Percentiles rank a stretch among this genome's conserved stretches.
phyloP scores from a whole-genome alignment of 2,888 invertebrate species.

The Amphipyra berbera region DNA sequence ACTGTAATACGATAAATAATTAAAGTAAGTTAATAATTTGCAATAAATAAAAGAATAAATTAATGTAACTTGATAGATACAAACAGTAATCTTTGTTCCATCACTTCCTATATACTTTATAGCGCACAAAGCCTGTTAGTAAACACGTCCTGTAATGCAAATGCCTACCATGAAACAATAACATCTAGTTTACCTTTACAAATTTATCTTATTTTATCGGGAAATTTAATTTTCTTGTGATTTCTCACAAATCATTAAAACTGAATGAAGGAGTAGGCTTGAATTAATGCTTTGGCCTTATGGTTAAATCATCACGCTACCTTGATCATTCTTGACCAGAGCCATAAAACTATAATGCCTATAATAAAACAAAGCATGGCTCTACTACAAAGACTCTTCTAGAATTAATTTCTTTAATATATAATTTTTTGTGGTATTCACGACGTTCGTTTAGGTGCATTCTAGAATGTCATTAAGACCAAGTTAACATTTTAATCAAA shows the following conservation, averaged over 20 bases:
- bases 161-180: slow-evolving; percentile 46
- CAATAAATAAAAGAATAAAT: slow-evolving; percentile 10
- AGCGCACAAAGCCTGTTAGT: slow-evolving; percentile 36
- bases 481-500: not conserved
- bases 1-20: no score
- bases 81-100: slow-evolving; percentile 42
- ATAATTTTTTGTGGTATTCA: not conserved
- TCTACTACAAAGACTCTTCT: slow-evolving; percentile 1
- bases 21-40: not conserved
- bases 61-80: slow-evolving; percentile 8
- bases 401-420: not conserved
- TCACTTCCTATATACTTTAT: slow-evolving; percentile 39
- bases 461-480: slow-evolving; percentile 1
- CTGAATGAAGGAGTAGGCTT: slow-evolving; percentile 1
- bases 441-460: not conserved
- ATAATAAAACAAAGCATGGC: slow-evolving; percentile 29
- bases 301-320: not conserved
- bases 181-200: slow-evolving; percentile 45
- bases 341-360: slow-evolving; percentile 8
- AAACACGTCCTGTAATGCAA: slow-evolving; percentile 37
- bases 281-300: slow-evolving; percentile 7
- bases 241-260: slow-evolving; percentile 15
- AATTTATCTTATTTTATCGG: slow-evolving; percentile 47
- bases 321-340: slow-evolving; percentile 24
- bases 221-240: slow-evolving; percentile 33